These are phyloP conservation scores for Myrmecophaga tridactyla DNA, from an alignment of 2,113 vertebrate species.

Conservation along the genomic window DNA sequence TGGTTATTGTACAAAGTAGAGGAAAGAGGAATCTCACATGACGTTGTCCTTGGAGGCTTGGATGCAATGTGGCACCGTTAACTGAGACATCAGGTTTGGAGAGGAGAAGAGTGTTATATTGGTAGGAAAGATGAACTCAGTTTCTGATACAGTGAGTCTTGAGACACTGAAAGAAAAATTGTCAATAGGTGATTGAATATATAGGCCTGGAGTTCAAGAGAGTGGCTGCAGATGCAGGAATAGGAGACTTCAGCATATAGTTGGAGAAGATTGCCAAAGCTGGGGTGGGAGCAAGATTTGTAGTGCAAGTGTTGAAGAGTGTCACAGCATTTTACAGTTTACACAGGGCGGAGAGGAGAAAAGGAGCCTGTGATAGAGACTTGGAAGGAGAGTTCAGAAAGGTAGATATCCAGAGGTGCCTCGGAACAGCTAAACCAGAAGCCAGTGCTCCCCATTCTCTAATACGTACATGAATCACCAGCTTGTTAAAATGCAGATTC, in stretches of 20 bases:
- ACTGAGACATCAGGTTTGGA: neutral
- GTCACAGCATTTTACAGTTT: neutral
- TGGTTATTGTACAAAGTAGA: neutral
- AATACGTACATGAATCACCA: neutral
- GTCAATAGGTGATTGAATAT: neutral
- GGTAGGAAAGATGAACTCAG: neutral
- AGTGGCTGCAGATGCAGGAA: neutral
- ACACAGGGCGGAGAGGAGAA: neutral
- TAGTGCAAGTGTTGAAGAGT: neutral
- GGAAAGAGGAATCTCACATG: neutral
- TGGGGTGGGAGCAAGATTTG: neutral
- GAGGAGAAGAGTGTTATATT: neutral
- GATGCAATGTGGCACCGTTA: neutral
- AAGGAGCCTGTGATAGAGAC: neutral
- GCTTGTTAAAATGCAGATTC: neutral
- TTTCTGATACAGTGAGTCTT: neutral
- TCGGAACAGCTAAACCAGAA: neutral
- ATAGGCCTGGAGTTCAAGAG: neutral
- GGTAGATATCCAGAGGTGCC: neutral
- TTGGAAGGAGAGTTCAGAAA: neutral
- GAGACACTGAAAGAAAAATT: neutral
- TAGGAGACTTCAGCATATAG: neutral
- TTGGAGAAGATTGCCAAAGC: neutral
- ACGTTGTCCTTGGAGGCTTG: neutral
- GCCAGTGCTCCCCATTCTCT: neutral